phyloP scores from a whole-genome alignment of 2,888 invertebrate species.

The Lepidocyrtoides sp. region DNA sequence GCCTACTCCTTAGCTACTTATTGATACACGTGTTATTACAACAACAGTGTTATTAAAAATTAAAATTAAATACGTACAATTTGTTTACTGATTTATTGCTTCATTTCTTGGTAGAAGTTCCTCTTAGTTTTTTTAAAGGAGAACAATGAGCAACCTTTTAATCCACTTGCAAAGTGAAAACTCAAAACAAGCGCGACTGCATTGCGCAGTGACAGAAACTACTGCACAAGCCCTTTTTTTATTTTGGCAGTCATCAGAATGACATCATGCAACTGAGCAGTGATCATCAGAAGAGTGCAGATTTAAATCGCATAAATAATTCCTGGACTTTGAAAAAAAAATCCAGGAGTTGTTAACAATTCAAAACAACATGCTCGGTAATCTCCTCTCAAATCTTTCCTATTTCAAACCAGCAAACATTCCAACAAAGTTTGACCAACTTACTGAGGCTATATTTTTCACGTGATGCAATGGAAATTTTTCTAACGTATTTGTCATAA shows the following conservation, averaged over 20 bases:
- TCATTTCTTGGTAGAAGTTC: not conserved
- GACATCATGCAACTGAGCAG: too few species aligned
- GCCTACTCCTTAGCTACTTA: constrained; percentile 11
- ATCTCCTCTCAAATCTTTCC: not conserved
- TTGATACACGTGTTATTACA: constrained; percentile 11
- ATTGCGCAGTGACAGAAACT: too few species aligned
- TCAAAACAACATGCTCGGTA: too few species aligned
- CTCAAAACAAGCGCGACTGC: too few species aligned
- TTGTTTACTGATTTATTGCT: constrained; percentile 2
- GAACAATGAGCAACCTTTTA: not conserved
- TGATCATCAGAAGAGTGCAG: too few species aligned
- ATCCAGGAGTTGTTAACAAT: too few species aligned
- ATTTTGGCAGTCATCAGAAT: not conserved
- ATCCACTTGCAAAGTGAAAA: not conserved
- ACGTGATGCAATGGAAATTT: constrained; percentile 19
- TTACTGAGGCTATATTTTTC: too few species aligned
- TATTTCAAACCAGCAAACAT: not conserved
- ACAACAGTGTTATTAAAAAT: not conserved
- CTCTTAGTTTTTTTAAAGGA: not conserved
- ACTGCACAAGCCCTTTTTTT: not conserved
- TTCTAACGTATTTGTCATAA: too few species aligned
- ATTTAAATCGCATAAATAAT: too few species aligned
- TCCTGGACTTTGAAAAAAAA: too few species aligned
- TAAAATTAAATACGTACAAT: not conserved
- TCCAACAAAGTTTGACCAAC: not conserved